Conservation (phyloP, 2,113 vertebrate genomes). For the Ranitomeya imitator region DNA sequence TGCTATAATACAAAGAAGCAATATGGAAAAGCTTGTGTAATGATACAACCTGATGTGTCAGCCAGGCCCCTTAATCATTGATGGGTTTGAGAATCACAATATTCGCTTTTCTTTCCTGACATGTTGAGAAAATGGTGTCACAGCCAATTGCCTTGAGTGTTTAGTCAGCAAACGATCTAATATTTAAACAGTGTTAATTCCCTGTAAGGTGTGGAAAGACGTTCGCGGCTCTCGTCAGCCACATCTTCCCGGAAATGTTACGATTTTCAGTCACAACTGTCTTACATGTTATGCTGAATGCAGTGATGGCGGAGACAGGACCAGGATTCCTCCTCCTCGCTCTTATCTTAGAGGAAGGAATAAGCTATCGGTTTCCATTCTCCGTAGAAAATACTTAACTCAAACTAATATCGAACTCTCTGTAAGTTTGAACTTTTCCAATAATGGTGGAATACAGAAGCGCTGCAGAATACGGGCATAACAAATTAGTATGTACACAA, state of each 20-base stretch:
- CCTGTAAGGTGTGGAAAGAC: conserved; percentile 5
- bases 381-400: neutral
- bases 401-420: neutral
- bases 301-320: neutral
- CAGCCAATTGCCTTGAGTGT: conserved; percentile 64
- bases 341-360: neutral
- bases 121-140: conserved; percentile 66
- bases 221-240: neutral
- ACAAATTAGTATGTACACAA: neutral
- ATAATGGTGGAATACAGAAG: neutral
- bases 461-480: neutral
- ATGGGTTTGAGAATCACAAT: conserved; percentile 54
- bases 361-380: neutral
- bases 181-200: conserved; percentile 68
- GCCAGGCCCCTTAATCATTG: conserved; percentile 58
- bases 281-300: neutral
- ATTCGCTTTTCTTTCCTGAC: conserved; percentile 65
- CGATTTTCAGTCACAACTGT: conserved; percentile 26
- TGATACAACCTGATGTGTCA: conserved; percentile 64
- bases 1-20: neutral
- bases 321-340: neutral
- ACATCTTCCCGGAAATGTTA: conserved; percentile 21
- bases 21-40: conserved; percentile 30
- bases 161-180: conserved; percentile 65
- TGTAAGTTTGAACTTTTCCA: neutral